Conservation (phyloP, 2,113 vertebrate genomes). For the Mesoclemmys tuberculata region DNA sequence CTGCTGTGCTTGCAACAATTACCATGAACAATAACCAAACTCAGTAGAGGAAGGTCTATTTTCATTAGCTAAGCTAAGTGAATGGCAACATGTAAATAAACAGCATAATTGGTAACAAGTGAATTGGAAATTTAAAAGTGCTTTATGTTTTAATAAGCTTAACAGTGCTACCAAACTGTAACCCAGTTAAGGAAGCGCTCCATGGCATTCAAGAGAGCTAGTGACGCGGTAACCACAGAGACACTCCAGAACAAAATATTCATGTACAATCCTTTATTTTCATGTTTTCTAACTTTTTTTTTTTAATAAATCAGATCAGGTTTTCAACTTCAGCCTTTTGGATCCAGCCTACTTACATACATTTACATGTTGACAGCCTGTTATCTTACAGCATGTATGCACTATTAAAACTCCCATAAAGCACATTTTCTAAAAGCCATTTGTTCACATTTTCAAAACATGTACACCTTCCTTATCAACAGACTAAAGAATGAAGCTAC, state of each 20-base stretch:
- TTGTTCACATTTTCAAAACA: background rate
- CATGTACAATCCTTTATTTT: background rate
- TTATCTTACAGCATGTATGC: fast-evolving
- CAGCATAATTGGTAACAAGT: background rate
- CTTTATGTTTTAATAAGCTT: background rate
- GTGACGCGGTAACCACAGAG: background rate
- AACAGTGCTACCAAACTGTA: fast-evolving
- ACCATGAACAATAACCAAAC: fast-evolving
- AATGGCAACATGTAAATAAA: fast-evolving
- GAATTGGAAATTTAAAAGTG: fast-evolving
- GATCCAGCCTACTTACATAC: background rate
- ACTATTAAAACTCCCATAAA: background rate
- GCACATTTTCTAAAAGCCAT: background rate
- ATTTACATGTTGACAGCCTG: fast-evolving
- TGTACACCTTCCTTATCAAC: fast-evolving
- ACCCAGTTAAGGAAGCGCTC: background rate
- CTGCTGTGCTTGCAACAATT: fast-evolving
- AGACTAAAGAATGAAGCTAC: fast-evolving
- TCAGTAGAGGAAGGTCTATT: fast-evolving
- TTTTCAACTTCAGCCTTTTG: fast-evolving
- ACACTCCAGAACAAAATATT: background rate
- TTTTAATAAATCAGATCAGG: background rate
- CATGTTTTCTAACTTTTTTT: background rate
- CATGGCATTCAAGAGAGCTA: fast-evolving
- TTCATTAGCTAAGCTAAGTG: fast-evolving